These are phyloP conservation scores for Poeciliopsis retropinna DNA, from an alignment of 2,113 vertebrate genomes.

Conservation along the genomic window DNA sequence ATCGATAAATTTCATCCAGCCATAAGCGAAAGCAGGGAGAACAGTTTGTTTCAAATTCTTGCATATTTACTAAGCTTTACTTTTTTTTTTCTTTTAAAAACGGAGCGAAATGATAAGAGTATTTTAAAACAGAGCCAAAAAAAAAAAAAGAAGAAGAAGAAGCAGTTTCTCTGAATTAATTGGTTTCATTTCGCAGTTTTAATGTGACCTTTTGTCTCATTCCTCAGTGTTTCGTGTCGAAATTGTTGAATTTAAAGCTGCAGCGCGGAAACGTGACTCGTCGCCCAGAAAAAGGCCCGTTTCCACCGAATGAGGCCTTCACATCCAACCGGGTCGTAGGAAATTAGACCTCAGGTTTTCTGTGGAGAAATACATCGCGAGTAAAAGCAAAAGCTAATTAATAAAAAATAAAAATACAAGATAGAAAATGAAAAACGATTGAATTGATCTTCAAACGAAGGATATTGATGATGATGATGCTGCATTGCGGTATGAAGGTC, in stretches of 20 bases:
- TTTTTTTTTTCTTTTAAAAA: neutral
- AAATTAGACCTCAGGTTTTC: neutral
- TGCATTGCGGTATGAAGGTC: slow-evolving; percentile 78
- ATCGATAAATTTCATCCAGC: slow-evolving; percentile 60
- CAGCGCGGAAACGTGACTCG: slow-evolving; percentile 47
- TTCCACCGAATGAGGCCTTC: slow-evolving; percentile 46
- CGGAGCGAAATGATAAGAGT: neutral
- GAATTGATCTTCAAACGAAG: slow-evolving; percentile 23
- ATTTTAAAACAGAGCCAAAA: neutral
- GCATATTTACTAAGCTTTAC: neutral
- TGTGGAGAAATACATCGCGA: neutral
- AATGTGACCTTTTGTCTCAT: neutral
- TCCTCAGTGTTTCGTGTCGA: neutral
- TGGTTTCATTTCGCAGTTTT: neutral
- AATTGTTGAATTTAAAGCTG: slow-evolving; percentile 14
- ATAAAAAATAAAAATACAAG: neutral
- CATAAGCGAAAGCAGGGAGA: neutral
- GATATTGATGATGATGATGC: slow-evolving; percentile 48
- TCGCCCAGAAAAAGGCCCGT: slow-evolving; percentile 35
- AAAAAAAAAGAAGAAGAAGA: neutral
- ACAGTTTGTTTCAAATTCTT: neutral
- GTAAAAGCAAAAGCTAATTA: neutral
- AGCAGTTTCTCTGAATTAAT: neutral
- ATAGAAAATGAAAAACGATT: neutral
- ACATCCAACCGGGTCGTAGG: neutral